Evolutionary conservation across 1,140 invertebrate genomes (phyloP), one percentile per base, ranked within the genome.

Genomic region (Drosophila serrata): DNA sequence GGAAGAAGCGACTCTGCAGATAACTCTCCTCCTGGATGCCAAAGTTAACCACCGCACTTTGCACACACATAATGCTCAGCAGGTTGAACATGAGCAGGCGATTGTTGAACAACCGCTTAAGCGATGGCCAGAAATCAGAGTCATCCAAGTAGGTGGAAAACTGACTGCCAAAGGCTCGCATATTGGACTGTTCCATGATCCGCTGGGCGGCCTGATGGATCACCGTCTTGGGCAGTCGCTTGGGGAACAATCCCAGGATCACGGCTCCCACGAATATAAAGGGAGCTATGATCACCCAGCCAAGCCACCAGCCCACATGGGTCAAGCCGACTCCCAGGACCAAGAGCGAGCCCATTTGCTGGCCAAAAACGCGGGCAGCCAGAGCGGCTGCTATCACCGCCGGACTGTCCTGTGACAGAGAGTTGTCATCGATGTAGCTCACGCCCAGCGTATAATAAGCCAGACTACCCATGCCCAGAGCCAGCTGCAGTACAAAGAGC

Each of bases 391-490:
- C 91, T 48, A 92, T 84, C 17, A 92, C 76, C 9, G 84, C 79
- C 35, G 95, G 93, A 19, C 94, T 93, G 45, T 95, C 94, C 43
- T 94, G 93, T 61, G 93, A 94, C 55, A 94, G 93, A 0, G 95
- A 94, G 76, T 95, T 96, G 74, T 96, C 95, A 68, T 96, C 95
- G 29, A 96, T 93, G 81, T 96, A 96, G 4, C 95, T 94, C 17
- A 96, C 93, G 3, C 95, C 95, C 2, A 96, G 91, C 1, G 95
- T 94, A 75, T 94, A 95, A 74, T 95, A 96, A 0, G 95, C 93
- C 42, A 95, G 93, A 17, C 94, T 94, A 9, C 94, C 94, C 45
- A 95, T 92, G 12, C 94, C 95, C 46, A 94, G 92, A 3, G 94
- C 79, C 62, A 96, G 90, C 82, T 96, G 95, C 0, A 95, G 93